phyloP scores from a whole-genome alignment of 2,797 vertebrate genomes.

The Capromys pilorides region DNA sequence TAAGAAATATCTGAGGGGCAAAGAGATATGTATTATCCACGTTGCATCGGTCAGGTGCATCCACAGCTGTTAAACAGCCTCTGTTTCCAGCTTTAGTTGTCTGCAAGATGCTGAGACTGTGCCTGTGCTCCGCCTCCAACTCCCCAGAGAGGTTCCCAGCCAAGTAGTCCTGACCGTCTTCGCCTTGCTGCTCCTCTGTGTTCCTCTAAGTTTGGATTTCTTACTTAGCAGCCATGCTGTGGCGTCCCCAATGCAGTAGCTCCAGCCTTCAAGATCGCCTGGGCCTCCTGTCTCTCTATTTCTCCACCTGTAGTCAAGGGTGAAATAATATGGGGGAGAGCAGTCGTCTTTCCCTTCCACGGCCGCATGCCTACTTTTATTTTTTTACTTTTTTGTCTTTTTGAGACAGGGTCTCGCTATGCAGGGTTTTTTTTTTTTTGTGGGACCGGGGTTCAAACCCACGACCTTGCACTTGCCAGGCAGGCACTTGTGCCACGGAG shows the following conservation, averaged over 20 bases:
- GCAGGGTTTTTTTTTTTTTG: too few relatives aligned
- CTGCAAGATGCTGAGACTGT: not conserved
- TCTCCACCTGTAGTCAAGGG: not conserved
- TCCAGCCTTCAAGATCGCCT: not conserved
- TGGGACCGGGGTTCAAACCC: too few relatives aligned
- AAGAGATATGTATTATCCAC: not conserved
- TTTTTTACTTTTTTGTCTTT: too few relatives aligned
- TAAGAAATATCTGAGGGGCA: not conserved
- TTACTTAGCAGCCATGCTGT: not conserved
- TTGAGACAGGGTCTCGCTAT: too few relatives aligned
- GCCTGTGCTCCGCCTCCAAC: not conserved
- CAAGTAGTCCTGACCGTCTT: not conserved
- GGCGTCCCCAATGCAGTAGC: not conserved
- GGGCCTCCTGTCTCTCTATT: not conserved
- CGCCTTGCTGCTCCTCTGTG: not conserved
- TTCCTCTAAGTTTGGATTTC: not conserved
- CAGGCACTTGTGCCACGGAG: too few relatives aligned
- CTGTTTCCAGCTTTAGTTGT: not conserved
- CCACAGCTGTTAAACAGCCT: not conserved
- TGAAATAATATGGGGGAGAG: not conserved
- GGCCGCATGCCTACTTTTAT: not conserved
- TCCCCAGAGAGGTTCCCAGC: slow-evolving; percentile 5
- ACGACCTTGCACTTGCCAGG: too few relatives aligned
- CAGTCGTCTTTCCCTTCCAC: not conserved
- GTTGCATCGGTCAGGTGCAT: not conserved